Base-by-base conservation (phyloP, 2,888 invertebrate genomes). In the Ephialtes manifestator region DNA sequence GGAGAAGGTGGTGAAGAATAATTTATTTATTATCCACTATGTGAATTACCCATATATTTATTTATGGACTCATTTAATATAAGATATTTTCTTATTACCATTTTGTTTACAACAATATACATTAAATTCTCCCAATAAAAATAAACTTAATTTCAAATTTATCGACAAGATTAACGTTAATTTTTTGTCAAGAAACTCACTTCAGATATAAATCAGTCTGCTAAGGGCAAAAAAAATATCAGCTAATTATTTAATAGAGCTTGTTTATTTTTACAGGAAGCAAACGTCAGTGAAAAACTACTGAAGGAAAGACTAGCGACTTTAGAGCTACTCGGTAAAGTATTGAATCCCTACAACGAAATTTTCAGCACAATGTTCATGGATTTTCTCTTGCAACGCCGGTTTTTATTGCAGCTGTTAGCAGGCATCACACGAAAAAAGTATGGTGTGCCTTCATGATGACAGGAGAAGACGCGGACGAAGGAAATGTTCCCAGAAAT, bases 251-350 rank as follows among this genome's bases (percentile, higher is more conserved):
- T 18, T 31, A 18, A 31, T 18, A 1, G 8, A 48, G n/a, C 48
- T 51, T 13, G 0, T 67, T 58, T 76, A 65, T 65, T 79, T n/a
- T 87, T 70, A n/a, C 55, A 93, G 93, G 83, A 85, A 13, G 58
- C 72, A 10, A 85, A 87, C 7, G 5, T 93, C 13, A 10, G 20
- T 3, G 76, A 88, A 0, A 87, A 86, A 10, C 85, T 78, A 7
- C 79, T 93, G n/a, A 86, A 43, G 15, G 84, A 91, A 7, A 88
- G 93, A 53, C 43, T 93, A 31, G 81, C 65, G 11, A 88, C 43
- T n/a, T 80, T 93, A 60, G 87, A 91, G 87, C 76, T 91, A 63
- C 89, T 89, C 71, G 92, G 93, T 93, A 89, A 88, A 75, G 35
- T 13, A 24, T 31, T 3, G 18, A 28, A 43, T 63, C 20, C 39